A percentile compares a stretch with the other conserved stretches of the same genome.
Evolutionary conservation across 2,888 invertebrate species (phyloP).

Genomic region (Hypselothyrea guttata): DNA sequence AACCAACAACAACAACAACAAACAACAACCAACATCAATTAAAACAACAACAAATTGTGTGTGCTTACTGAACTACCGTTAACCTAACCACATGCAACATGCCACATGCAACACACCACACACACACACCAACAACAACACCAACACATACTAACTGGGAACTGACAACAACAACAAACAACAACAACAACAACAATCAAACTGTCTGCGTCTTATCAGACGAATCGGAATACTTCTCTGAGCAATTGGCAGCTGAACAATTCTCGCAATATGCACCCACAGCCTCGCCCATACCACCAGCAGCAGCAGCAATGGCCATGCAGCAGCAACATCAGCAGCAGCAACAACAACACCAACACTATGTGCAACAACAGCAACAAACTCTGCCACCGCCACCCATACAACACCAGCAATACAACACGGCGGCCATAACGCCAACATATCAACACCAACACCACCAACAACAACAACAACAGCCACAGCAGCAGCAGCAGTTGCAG

Average conservation of each 20-base stretch:
- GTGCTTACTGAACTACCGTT: constrained; percentile 72
- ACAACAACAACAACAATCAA: constrained; percentile 9
- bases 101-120: constrained; percentile 30
- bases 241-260: constrained; percentile 83
- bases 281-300: constrained; percentile 61
- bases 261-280: constrained; percentile 82
- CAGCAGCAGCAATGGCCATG: constrained; percentile 57
- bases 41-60: constrained; percentile 41
- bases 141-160: constrained; percentile 37
- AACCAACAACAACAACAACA: constrained; percentile 41
- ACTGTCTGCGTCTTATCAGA: constrained; percentile 46
- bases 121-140: constrained; percentile 31
- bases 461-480: constrained; percentile 64
- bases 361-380: constrained; percentile 71
- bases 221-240: constrained; percentile 83
- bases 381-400: constrained; percentile 80
- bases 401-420: constrained; percentile 82
- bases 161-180: constrained; percentile 25
- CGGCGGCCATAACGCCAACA: constrained; percentile 80
- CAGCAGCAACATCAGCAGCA: constrained; percentile 42
- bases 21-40: no score
- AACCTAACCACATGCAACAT: constrained; percentile 46
- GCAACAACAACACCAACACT: constrained; percentile 71
- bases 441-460: constrained; percentile 77
- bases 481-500: constrained; percentile 55